phyloP scores from a whole-genome alignment of 2,113 vertebrate species.

The Mus spicilegus region DNA sequence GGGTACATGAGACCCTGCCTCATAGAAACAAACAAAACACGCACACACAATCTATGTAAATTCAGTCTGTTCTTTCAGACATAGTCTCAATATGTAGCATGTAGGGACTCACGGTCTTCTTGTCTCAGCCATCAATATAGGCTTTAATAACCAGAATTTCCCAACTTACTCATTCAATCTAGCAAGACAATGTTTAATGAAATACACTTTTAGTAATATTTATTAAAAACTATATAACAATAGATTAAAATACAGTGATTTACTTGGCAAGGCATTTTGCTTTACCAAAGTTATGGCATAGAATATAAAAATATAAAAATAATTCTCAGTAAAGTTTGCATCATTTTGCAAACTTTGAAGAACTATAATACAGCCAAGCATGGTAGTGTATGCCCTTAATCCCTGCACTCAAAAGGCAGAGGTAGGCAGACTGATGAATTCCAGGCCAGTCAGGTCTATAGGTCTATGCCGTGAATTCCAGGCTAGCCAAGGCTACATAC shows the following conservation, averaged over 20 bases:
- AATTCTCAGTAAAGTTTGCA: constrained; percentile 22
- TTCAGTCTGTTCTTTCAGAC: neutral
- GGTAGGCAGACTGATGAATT: neutral
- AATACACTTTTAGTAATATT: neutral
- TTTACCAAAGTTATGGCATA: constrained; percentile 24
- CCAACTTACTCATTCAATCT: neutral
- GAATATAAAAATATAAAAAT: constrained; percentile 16
- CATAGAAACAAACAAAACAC: neutral
- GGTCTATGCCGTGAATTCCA: neutral
- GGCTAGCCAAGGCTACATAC: neutral
- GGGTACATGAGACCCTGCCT: neutral
- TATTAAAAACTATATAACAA: constrained; percentile 6
- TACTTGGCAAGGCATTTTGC: constrained; percentile 40
- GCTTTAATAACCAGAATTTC: constrained; percentile 48
- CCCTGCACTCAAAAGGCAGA: neutral
- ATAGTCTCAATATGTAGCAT: neutral
- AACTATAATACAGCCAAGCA: neutral
- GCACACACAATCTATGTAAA: neutral
- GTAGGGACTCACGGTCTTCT: neutral
- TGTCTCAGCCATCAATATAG: neutral
- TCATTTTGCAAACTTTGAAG: constrained; percentile 32
- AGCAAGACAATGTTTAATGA: constrained; percentile 41
- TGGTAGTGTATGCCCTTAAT: neutral
- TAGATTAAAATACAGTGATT: constrained; percentile 33
- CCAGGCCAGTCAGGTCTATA: neutral